These are phyloP conservation scores for Muraenolepis orangiensis DNA, from an alignment of 2,797 vertebrate species.

Conservation along the genomic window DNA sequence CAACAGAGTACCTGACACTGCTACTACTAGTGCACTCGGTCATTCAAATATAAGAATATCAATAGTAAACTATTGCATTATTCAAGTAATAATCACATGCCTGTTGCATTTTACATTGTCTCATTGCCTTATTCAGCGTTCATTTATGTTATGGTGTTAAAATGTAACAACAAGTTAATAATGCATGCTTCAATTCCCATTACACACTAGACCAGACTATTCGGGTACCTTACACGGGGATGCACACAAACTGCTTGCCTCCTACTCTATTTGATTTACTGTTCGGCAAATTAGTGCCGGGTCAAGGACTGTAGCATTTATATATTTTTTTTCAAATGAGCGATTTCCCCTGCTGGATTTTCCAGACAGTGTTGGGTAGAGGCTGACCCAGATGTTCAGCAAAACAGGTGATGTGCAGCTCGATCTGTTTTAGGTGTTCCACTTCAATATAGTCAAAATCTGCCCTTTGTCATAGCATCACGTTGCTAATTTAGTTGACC, in stretches of 20 bases:
- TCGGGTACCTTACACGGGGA: neutral
- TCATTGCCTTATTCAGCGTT: neutral
- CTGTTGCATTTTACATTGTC: neutral
- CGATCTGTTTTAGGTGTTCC: constrained; percentile 2
- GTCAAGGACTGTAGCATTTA: constrained; percentile 12
- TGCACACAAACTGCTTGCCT: neutral
- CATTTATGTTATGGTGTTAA: neutral
- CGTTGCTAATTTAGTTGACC: neutral
- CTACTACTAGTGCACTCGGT: too few species aligned
- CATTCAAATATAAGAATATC: neutral
- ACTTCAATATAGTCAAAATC: neutral
- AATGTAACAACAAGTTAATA: neutral
- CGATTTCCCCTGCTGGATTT: neutral
- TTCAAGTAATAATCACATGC: neutral
- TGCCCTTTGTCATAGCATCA: constrained; percentile 1
- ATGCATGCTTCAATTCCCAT: neutral
- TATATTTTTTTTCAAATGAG: constrained; percentile 9
- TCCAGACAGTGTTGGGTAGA: constrained; percentile 13
- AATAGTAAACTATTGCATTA: neutral
- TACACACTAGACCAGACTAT: neutral
- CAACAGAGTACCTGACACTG: neutral
- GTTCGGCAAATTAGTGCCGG: constrained; percentile 12
- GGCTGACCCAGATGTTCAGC: constrained; percentile 1
- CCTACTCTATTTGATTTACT: constrained; percentile 12
- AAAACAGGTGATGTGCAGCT: constrained; percentile 12